Conservation (phyloP, 2,888 invertebrate genomes). For the Lasiommata megera region DNA sequence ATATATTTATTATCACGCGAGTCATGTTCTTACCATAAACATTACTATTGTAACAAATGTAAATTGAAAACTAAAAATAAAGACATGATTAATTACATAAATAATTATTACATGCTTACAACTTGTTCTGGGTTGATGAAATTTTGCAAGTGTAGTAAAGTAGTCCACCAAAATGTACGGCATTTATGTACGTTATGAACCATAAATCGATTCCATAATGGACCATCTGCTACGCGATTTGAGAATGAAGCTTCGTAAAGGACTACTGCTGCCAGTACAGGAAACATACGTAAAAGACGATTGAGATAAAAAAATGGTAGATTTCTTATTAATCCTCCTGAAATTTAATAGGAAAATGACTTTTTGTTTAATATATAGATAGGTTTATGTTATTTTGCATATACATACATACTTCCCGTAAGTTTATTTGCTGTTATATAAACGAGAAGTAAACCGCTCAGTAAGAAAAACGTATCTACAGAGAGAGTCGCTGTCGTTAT, state of each 20-base stretch:
- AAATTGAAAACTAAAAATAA: too few species aligned
- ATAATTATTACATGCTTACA: conserved; percentile 38
- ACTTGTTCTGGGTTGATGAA: conserved; percentile 42
- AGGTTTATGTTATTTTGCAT: background rate
- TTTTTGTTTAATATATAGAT: background rate
- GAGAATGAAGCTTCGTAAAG: conserved; percentile 51
- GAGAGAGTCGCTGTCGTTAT: conserved; percentile 52
- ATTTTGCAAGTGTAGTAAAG: conserved; percentile 58
- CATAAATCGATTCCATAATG: conserved; percentile 39
- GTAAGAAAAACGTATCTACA: conserved; percentile 80
- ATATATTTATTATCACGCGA: too few species aligned
- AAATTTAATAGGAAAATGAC: conserved; percentile 11
- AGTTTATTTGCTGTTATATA: conserved; percentile 39
- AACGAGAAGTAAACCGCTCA: conserved; percentile 40
- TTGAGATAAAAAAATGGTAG: conserved; percentile 58
- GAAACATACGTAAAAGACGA: conserved; percentile 58
- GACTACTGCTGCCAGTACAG: conserved; percentile 48
- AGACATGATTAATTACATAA: background rate
- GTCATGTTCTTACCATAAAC: too few species aligned
- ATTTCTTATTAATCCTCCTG: conserved; percentile 50
- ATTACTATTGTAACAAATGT: background rate
- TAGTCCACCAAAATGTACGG: conserved; percentile 58
- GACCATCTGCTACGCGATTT: conserved; percentile 53
- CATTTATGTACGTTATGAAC: conserved; percentile 42
- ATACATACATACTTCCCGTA: conserved; percentile 33